Percentiles rank a stretch among this genome's conserved stretches.
phyloP scores from a whole-genome alignment of 2,113 vertebrate genomes.

The Phrynosoma blainvillii region DNA sequence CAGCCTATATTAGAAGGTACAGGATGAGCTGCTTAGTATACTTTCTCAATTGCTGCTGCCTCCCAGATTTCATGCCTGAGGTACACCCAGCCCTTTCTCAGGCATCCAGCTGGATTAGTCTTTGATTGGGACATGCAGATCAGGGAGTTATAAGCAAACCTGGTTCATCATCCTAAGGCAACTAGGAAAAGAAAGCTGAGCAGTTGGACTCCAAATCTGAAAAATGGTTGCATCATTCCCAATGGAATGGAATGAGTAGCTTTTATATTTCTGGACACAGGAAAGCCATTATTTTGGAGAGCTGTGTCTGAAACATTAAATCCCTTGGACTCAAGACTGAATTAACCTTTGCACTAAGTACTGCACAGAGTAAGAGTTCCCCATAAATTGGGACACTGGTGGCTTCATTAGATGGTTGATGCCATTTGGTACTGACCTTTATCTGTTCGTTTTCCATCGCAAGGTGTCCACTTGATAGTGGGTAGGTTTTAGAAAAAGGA shows the following conservation, averaged over 20 bases:
- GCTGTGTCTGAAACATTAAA: not conserved
- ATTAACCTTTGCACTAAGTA: not conserved
- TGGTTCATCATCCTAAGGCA: constrained; percentile 50
- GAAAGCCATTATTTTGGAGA: not conserved
- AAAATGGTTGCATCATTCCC: not conserved
- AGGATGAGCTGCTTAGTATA: no score
- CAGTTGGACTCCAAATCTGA: not conserved
- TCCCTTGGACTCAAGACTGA: not conserved
- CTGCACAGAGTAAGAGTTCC: not conserved
- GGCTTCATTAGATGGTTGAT: not conserved
- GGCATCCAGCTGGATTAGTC: not conserved
- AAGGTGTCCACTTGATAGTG: not conserved
- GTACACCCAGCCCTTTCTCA: not conserved
- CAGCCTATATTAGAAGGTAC: no score
- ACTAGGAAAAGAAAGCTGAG: not conserved
- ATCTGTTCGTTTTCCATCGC: not conserved
- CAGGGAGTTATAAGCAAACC: not conserved
- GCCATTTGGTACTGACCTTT: not conserved
- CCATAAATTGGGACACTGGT: not conserved
- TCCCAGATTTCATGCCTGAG: no score
- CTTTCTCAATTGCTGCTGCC: no score
- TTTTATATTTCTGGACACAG: not conserved
- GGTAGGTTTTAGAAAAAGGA: not conserved
- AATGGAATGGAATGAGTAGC: not conserved
- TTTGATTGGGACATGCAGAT: not conserved